These are phyloP conservation scores for Erythrolamprus reginae DNA, from an alignment of 2,113 vertebrate genomes.

Conservation along the genomic window DNA sequence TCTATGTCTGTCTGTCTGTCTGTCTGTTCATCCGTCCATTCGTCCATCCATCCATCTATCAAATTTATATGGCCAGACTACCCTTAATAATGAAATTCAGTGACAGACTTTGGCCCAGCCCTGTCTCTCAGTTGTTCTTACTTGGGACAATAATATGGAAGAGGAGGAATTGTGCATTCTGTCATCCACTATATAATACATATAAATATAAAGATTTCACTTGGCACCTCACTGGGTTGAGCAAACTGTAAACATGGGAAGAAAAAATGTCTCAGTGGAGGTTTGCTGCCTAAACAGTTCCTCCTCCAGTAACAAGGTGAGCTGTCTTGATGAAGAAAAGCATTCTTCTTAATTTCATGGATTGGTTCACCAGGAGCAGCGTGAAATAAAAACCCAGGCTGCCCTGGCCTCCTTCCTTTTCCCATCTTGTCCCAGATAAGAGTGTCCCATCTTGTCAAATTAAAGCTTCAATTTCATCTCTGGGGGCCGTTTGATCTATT, in stretches of 20 bases:
- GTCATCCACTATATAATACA: neutral
- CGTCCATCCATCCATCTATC: neutral
- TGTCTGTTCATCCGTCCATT: no score
- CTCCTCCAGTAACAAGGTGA: neutral
- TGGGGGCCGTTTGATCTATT: constrained; percentile 62
- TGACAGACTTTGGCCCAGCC: neutral
- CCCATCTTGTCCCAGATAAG: constrained; percentile 38
- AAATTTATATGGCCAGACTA: neutral
- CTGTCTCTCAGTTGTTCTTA: neutral
- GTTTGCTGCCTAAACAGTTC: neutral
- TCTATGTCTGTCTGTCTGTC: no score
- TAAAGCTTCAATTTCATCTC: constrained; percentile 51
- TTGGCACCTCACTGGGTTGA: neutral
- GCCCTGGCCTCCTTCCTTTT: constrained; percentile 23
- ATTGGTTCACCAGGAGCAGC: neutral
- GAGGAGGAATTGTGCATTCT: neutral
- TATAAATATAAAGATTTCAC: neutral
- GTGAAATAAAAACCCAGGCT: neutral
- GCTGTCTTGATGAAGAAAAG: neutral
- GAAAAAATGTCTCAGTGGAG: neutral
- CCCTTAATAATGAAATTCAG: neutral
- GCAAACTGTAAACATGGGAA: neutral
- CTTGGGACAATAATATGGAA: neutral
- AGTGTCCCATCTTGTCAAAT: constrained; percentile 40
- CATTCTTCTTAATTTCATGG: neutral